Evolutionary conservation across 2,797 vertebrate species (phyloP), one percentile per base, ranked within the genome.

Genomic region (Acanthiza pusilla): DNA sequence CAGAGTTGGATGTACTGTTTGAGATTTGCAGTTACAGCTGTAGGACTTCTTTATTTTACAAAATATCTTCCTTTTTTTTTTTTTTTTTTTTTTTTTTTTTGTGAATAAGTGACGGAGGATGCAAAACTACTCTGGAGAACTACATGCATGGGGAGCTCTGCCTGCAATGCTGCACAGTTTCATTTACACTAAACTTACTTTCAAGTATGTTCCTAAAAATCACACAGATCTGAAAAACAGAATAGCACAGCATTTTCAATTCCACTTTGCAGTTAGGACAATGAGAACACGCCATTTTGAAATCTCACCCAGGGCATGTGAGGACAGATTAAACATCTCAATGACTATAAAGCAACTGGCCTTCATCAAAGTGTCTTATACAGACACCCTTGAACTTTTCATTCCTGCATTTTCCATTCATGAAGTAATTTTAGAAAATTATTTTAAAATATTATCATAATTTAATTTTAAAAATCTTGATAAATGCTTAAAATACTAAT

Each of bases 191-290:
- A 58, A 80, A 74, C 25, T 63, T 77, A 45, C 70, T 88, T 82
- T 27, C 55, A 86, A 63, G 32, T 36, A 65, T 25, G 36, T 74
- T 89, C 32, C 65, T 89, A 87, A 86, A 88, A 94, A 34, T 27
- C 45, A 78, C 71, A 67, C 22, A 85, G 21, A 72, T 38, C 21
- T 93, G 85, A 57, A 84, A 86, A 87, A 63, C 19, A 88, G 26
- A 16, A 20, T 34, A 91, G 42, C n/a, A 45, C 42, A 76, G 54
- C 42, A 68, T 81, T 93, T 96, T 75, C 73, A 84, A 73, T 89
- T 79, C 18, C 30, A 40, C 25, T 89, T 83, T 73, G 38, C 38
- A 75, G 9, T 75, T 65, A 62, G 75, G 34, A 72, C 22, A 79
- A 30, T 10, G 27, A 43, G 80, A 88, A 68, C 6, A n/a, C 23